Conservation (phyloP, 2,113 vertebrate genomes). For the Notarius lentiginosus region DNA sequence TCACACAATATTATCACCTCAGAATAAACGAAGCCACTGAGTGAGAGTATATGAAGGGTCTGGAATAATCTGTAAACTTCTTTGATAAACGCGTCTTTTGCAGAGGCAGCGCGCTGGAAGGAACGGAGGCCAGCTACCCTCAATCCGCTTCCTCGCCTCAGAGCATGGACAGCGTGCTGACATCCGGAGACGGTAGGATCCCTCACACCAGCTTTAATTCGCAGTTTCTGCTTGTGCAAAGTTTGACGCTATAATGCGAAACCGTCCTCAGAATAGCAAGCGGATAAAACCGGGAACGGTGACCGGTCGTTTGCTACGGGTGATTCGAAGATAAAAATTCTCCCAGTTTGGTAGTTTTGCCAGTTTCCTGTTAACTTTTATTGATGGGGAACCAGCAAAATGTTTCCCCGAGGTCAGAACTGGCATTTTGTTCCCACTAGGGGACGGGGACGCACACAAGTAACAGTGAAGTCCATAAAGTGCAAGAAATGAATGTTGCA, state of each 20-base stretch:
- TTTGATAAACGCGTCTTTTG: neutral
- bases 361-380: too few species aligned
- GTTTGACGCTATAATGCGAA: neutral
- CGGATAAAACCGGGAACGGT: too few species aligned
- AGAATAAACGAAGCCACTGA: neutral
- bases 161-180: slow-evolving; percentile 92
- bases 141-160: slow-evolving; percentile 88
- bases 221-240: neutral
- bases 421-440: too few species aligned
- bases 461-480: too few species aligned
- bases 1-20: neutral
- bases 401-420: too few species aligned
- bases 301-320: too few species aligned
- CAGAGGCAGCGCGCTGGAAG: slow-evolving; percentile 82
- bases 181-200: slow-evolving; percentile 80
- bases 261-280: too few species aligned
- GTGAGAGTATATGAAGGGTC: neutral
- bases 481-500: too few species aligned
- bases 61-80: neutral
- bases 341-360: too few species aligned
- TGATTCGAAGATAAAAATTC: neutral
- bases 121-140: slow-evolving; percentile 80
- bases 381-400: too few species aligned
- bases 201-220: neutral
- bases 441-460: too few species aligned